Evolutionary conservation across 2,113 vertebrate genomes (phyloP).

Genomic region (Rhinoderma darwinii): DNA sequence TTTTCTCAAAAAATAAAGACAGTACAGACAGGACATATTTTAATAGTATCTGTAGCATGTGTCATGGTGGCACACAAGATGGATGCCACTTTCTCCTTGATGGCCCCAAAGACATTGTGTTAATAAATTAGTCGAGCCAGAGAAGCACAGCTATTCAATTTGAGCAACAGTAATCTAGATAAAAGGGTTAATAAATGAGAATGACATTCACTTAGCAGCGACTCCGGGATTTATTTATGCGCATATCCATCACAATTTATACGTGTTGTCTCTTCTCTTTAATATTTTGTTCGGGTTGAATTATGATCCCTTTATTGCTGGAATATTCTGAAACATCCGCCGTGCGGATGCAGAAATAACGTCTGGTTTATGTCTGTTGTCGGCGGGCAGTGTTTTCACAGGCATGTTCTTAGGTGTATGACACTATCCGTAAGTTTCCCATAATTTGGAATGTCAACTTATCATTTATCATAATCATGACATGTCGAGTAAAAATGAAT

Average conservation of each 20-base stretch:
- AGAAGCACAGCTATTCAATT: slow-evolving; percentile 21
- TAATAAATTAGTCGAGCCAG: slow-evolving; percentile 31
- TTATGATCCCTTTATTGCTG: slow-evolving; percentile 25
- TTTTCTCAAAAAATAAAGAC: not conserved
- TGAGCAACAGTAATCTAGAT: slow-evolving; percentile 39
- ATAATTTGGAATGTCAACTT: too few species aligned
- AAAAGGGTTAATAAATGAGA: slow-evolving; percentile 46
- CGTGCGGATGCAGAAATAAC: not conserved
- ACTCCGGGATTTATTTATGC: slow-evolving; percentile 29
- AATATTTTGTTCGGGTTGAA: slow-evolving; percentile 20
- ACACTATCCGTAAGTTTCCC: not conserved
- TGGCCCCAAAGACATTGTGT: slow-evolving; percentile 12
- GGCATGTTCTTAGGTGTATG: not conserved
- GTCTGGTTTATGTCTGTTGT: not conserved
- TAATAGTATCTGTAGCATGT: not conserved
- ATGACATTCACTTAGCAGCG: slow-evolving; percentile 41
- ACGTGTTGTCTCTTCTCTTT: slow-evolving; percentile 30
- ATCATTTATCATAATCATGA: not conserved
- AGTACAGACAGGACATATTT: not conserved
- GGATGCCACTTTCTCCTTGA: slow-evolving; percentile 18
- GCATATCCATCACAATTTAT: slow-evolving; percentile 40
- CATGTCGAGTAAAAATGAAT: too few species aligned
- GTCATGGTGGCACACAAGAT: slow-evolving; percentile 13
- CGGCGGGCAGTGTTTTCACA: not conserved
- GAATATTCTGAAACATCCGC: slow-evolving; percentile 34